phyloP scores from a whole-genome alignment of 2,797 vertebrate species.

The Hemitrygon akajei region DNA sequence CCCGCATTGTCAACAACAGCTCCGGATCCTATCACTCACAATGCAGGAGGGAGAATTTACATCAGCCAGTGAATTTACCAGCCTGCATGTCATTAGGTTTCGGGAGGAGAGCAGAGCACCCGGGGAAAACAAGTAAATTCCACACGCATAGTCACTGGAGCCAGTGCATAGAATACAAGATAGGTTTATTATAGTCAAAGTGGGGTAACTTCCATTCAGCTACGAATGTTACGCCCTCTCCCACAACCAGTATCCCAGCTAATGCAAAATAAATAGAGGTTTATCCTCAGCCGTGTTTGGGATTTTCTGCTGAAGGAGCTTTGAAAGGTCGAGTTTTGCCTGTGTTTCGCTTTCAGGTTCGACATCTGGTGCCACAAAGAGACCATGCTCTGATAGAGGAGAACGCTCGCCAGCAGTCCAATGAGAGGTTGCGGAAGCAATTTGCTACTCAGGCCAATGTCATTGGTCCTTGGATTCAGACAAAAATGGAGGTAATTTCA shows the following conservation, averaged over 20 bases:
- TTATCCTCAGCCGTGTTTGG: not conserved
- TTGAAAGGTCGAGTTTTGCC: not conserved
- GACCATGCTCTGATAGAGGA: conserved; percentile 95
- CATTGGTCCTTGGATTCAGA: conserved; percentile 97
- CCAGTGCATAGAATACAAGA: not conserved
- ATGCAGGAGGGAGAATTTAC: too few relatives aligned
- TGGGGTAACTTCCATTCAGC: not conserved
- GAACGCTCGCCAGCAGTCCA: conserved; percentile 90
- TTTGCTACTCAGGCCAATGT: conserved; percentile 92
- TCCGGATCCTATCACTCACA: too few relatives aligned
- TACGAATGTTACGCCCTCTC: not conserved
- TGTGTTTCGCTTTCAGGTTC: conserved; percentile 59
- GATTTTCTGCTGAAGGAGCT: not conserved
- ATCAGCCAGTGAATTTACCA: too few relatives aligned
- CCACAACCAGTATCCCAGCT: not conserved
- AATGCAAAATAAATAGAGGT: not conserved
- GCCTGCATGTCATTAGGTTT: too few relatives aligned
- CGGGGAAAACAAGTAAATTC: too few relatives aligned
- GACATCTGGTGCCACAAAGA: conserved; percentile 86
- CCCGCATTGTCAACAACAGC: too few relatives aligned
- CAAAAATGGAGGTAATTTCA: conserved; percentile 84
- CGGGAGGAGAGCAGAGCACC: too few relatives aligned
- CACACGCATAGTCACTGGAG: too few relatives aligned
- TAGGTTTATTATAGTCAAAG: not conserved
- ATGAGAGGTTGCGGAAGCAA: conserved; percentile 86